A percentile compares a stretch with the other conserved stretches of the same genome.
Evolutionary conservation across 2,888 invertebrate genomes (phyloP).

Genomic region (Thera obeliscata): DNA sequence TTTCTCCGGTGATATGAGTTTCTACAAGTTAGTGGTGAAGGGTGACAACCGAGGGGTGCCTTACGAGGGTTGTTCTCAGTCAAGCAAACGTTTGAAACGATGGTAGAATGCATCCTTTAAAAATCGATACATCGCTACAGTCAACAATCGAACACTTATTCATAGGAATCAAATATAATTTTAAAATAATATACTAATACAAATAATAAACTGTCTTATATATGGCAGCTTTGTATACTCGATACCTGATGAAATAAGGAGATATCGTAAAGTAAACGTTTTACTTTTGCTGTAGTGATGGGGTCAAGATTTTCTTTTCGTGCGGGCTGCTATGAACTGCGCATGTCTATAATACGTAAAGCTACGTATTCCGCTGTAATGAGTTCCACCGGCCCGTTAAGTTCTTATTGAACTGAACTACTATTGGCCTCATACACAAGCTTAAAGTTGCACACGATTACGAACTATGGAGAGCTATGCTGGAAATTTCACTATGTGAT

Average conservation of each 20-base stretch:
- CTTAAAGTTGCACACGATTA: too few species aligned
- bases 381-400: background rate
- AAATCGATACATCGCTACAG: conserved; percentile 21
- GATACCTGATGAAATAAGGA: too few species aligned
- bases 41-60: conserved; percentile 19
- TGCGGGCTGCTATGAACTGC: background rate
- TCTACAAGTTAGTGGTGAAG: conserved; percentile 4
- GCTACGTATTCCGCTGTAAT: background rate
- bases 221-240: too few species aligned
- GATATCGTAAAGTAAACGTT: background rate
- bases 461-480: too few species aligned
- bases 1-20: conserved; percentile 15
- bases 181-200: too few species aligned
- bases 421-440: too few species aligned
- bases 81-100: conserved; percentile 9
- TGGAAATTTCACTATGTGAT: too few species aligned
- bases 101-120: conserved; percentile 11
- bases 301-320: background rate
- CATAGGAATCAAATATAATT: too few species aligned
- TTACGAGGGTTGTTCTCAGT: conserved; percentile 27
- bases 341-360: background rate
- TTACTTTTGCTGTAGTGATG: conserved; percentile 1
- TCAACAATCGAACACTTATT: too few species aligned
- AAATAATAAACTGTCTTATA: too few species aligned
- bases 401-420: too few species aligned